Conservation (phyloP, 2,797 vertebrate species). For the Sebastes itinus region DNA sequence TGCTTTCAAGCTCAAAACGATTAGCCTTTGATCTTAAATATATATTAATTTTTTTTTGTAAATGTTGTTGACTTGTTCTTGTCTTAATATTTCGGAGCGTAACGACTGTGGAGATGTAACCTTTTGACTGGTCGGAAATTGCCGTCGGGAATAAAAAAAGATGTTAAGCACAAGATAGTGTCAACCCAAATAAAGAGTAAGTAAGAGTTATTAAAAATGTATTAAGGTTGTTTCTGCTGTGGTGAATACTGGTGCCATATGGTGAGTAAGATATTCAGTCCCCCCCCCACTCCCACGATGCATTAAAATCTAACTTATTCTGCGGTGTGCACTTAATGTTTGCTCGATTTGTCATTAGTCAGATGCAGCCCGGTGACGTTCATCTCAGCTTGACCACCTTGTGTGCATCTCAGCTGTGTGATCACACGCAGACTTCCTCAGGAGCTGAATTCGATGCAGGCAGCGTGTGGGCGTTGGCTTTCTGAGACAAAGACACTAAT, state of each 20-base stretch:
- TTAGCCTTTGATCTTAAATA: conserved; percentile 28
- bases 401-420: conserved; percentile 45
- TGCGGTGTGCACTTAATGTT: neutral
- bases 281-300: neutral
- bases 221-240: neutral
- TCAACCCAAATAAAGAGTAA: neutral
- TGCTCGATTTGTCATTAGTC: conserved; percentile 18
- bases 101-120: neutral
- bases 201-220: conserved; percentile 2
- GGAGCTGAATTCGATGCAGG: conserved; percentile 48
- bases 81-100: neutral
- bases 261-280: conserved; percentile 6
- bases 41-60: neutral
- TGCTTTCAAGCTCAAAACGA: conserved; percentile 22
- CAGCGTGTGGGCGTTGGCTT: conserved; percentile 63
- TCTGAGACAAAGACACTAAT: conserved; percentile 63
- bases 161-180: neutral
- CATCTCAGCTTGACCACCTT: conserved; percentile 47
- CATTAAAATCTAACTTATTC: neutral
- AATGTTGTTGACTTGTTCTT: conserved; percentile 9
- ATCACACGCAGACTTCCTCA: conserved; percentile 22
- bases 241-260: conserved; percentile 3
- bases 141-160: neutral
- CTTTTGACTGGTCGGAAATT: neutral
- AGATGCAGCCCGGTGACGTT: neutral